Evolutionary conservation across 1,140 invertebrate species (phyloP).

Genomic region (Drosophila obscura): DNA sequence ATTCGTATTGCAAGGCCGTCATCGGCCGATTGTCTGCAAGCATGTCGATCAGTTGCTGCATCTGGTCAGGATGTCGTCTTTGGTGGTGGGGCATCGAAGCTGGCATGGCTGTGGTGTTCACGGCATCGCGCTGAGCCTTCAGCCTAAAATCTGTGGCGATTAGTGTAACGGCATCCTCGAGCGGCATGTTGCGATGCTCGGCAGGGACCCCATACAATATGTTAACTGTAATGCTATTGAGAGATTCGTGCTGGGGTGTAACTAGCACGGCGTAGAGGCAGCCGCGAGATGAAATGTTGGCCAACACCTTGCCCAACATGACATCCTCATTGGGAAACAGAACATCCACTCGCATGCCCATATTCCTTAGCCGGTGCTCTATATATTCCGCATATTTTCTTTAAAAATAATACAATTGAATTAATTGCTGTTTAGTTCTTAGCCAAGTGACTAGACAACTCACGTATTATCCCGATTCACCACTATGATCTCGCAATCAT

Average conservation of each 20-base stretch:
- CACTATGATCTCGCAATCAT: slow-evolving; percentile 95
- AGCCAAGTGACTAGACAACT: slow-evolving; percentile 65
- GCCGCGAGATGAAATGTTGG: slow-evolving; percentile 92
- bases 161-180: slow-evolving; percentile 94
- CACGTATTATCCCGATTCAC: slow-evolving; percentile 91
- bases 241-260: slow-evolving; percentile 92
- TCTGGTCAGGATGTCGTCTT: slow-evolving; percentile 87
- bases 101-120: not conserved
- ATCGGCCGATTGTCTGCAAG: slow-evolving; percentile 91
- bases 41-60: slow-evolving; percentile 91
- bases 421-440: not conserved
- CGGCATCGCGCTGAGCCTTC: slow-evolving; percentile 86
- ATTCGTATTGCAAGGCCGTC: slow-evolving; percentile 91
- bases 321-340: slow-evolving; percentile 95
- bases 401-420: not conserved
- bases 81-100: slow-evolving; percentile 16
- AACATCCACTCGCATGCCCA: slow-evolving; percentile 92
- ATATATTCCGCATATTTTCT: slow-evolving; percentile 96
- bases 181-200: slow-evolving; percentile 97
- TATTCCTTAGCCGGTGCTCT: slow-evolving; percentile 91
- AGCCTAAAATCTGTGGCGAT: slow-evolving; percentile 91
- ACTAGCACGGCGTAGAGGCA: slow-evolving; percentile 95
- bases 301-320: slow-evolving; percentile 92
- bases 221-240: slow-evolving; percentile 94
- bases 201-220: slow-evolving; percentile 93